These are phyloP conservation scores for Abrostola tripartita DNA, from an alignment of 2,888 invertebrate genomes.

Conservation along the genomic window DNA sequence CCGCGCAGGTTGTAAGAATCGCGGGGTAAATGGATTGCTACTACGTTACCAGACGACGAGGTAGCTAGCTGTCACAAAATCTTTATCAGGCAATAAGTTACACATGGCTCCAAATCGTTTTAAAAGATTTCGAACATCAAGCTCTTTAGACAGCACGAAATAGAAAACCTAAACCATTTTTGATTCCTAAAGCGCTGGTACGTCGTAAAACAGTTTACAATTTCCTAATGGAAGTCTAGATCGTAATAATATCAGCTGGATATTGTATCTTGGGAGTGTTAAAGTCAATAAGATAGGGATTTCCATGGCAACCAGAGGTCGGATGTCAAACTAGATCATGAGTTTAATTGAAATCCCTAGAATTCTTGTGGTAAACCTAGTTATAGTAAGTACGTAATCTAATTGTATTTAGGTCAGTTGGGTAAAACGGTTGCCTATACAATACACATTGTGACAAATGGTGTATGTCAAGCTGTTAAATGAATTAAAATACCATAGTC, in stretches of 20 bases:
- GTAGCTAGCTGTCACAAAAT: conserved; percentile 49
- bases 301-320: conserved; percentile 3
- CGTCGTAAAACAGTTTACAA: conserved; percentile 4
- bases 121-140: conserved; percentile 50
- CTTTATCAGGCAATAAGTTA: conserved; percentile 51
- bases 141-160: conserved; percentile 17
- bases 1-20: conserved; percentile 43
- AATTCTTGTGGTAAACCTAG: conserved; percentile 33
- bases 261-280: background rate
- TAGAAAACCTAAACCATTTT: conserved; percentile 29
- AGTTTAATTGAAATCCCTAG: conserved; percentile 43
- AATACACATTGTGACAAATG: no score
- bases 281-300: background rate
- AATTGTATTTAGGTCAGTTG: conserved; percentile 29
- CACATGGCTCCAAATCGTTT: conserved; percentile 45
- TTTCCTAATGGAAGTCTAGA: background rate
- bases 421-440: background rate
- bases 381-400: background rate
- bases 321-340: conserved; percentile 7
- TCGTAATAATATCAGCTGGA: background rate
- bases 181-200: conserved; percentile 4
- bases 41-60: conserved; percentile 44
- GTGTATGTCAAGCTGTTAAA: no score
- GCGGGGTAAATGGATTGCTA: conserved; percentile 47
- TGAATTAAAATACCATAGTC: no score